Percentiles rank a stretch among this genome's conserved stretches.
phyloP scores from a whole-genome alignment of 2,888 invertebrate genomes.

The Agonopterix alstromeriana region DNA sequence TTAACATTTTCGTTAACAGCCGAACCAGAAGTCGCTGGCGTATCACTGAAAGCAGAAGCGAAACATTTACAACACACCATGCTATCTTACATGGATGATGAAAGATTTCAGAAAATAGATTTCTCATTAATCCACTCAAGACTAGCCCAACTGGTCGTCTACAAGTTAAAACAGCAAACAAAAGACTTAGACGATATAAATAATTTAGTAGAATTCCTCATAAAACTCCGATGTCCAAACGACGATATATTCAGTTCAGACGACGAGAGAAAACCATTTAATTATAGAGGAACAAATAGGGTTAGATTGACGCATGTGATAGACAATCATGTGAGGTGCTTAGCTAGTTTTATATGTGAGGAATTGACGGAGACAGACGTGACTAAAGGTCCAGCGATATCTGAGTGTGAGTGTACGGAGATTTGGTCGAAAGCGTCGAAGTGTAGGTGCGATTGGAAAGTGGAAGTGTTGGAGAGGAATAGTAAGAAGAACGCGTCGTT shows the following conservation, averaged over 20 bases:
- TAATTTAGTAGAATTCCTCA: constrained; percentile 47
- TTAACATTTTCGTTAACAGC: constrained; percentile 75
- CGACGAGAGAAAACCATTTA: constrained; percentile 56
- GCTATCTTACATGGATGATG: constrained; percentile 81
- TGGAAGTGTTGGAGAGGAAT: constrained; percentile 66
- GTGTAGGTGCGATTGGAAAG: constrained; percentile 81
- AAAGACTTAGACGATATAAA: constrained; percentile 59
- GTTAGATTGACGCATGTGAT: constrained; percentile 44
- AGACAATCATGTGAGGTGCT: constrained; percentile 54
- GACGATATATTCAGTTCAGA: constrained; percentile 78
- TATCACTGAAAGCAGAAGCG: constrained; percentile 79
- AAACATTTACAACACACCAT: constrained; percentile 83
- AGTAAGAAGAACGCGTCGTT: constrained; percentile 70
- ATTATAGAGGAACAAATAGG: constrained; percentile 46
- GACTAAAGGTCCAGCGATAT: constrained; percentile 64
- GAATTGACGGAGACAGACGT: constrained; percentile 49
- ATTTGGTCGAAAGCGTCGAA: constrained; percentile 76
- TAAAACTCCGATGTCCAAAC: constrained; percentile 57
- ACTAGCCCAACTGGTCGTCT: constrained; percentile 78
- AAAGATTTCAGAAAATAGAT: constrained; percentile 78
- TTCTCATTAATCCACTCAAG: constrained; percentile 81
- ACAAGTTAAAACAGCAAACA: constrained; percentile 71
- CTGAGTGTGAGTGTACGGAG: constrained; percentile 74
- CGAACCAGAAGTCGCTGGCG: constrained; percentile 72
- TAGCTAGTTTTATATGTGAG: constrained; percentile 61